Base-by-base conservation (phyloP, 2,113 vertebrate genomes). In the Phaethornis superciliosus region DNA sequence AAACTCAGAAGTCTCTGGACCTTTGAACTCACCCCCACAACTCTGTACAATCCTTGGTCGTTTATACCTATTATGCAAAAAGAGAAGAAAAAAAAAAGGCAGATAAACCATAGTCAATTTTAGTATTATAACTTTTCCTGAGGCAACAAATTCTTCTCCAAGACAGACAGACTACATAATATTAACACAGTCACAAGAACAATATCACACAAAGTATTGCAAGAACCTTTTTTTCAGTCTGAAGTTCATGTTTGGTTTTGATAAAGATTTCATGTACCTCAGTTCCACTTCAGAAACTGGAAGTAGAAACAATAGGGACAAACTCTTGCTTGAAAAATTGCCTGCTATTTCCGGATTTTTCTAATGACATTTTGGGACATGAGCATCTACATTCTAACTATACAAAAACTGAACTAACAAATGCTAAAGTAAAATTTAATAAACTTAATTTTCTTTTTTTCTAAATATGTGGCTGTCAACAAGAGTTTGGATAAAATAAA, bases 21-120 rank as follows among this genome's bases (percentile, higher is more conserved):
- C 98, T 99, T 99, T 97, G 99, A 99, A 98, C 98, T 99, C 96
- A 99, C 99, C 71, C 99, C 99, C 79, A 99, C 99, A 97, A 99
- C 98, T 98, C 99, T 98, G 98, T 99, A 99, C 90, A 99, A 76
- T 97, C 99, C 99, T 98, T 99, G 99, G 97, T 99, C 99, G 95
- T 99, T 99, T 97, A 99, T 99, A 97, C 99, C 99, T 99, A 96
- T 81, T 70, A 82, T 9, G 30, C 49, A 89, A 55, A 88, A 95
- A 74, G 69, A 92, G 89, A 86, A 6, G 12, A 23, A 22, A 35
- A 32, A 32, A 42, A 15, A 42, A 20, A 58, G 75, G 47, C 16
- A 81, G 69, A 64, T 51, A n/a, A 96, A 81, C 35, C 35, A 79
- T 44, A 89, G 81, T 44, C 51, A 95, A 81, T 76, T 67, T 85